phyloP scores from a whole-genome alignment of 1,140 invertebrate genomes.

The Eumeta japonica region DNA sequence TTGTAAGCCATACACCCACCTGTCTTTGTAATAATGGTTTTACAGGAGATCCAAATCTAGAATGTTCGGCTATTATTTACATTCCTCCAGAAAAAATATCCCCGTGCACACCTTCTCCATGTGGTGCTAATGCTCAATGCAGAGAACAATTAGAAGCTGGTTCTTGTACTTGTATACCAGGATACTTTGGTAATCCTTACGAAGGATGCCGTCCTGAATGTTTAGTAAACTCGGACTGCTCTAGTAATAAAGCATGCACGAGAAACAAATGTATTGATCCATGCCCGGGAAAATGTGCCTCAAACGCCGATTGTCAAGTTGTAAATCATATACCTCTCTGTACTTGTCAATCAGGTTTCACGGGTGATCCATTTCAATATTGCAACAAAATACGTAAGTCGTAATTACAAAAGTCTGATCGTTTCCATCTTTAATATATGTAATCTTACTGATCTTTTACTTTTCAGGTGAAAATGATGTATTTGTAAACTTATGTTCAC shows the following conservation, averaged over 20 bases:
- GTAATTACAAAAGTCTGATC: background rate
- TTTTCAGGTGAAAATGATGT: slow-evolving; percentile 33
- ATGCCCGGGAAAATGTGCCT: slow-evolving; percentile 71
- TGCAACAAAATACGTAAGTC: slow-evolving; percentile 49
- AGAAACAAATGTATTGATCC: slow-evolving; percentile 72
- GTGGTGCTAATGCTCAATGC: slow-evolving; percentile 62
- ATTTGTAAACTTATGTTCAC: slow-evolving; percentile 61
- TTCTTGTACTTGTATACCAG: slow-evolving; percentile 57
- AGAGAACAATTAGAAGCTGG: slow-evolving; percentile 58
- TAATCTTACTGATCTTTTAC: slow-evolving; percentile 9
- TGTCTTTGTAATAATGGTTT: slow-evolving; percentile 64
- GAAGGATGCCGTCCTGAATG: slow-evolving; percentile 58
- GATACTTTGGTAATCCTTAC: slow-evolving; percentile 59
- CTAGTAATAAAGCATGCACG: slow-evolving; percentile 65
- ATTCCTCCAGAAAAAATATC: slow-evolving; percentile 24
- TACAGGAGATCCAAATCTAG: slow-evolving; percentile 62
- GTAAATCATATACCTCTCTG: slow-evolving; percentile 77
- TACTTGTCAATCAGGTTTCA: slow-evolving; percentile 67
- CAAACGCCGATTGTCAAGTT: slow-evolving; percentile 71
- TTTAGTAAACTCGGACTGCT: slow-evolving; percentile 59
- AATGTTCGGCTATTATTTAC: slow-evolving; percentile 40
- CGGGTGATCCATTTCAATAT: slow-evolving; percentile 69
- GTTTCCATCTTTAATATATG: background rate
- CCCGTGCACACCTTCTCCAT: slow-evolving; percentile 62
- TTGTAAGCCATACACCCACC: slow-evolving; percentile 66